These are phyloP conservation scores for Nephotettix cincticeps DNA, from an alignment of 1,140 invertebrate species.

Conservation along the genomic window DNA sequence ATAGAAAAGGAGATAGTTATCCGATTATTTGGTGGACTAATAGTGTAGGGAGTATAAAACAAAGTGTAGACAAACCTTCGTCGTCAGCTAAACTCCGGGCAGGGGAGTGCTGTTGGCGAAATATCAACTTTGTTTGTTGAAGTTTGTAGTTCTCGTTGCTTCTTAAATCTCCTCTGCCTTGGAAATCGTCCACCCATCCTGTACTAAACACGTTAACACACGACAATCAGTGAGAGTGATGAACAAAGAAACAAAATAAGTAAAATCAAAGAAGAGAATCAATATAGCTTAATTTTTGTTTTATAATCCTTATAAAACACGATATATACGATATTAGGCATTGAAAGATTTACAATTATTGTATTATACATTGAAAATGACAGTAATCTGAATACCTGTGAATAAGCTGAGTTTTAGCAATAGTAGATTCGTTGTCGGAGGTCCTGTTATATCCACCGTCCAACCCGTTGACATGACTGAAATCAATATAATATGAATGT, in stretches of 20 bases:
- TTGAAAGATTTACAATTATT: background rate
- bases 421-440: background rate
- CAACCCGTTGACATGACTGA: conserved; percentile 6
- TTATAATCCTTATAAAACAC: background rate
- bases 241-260: background rate
- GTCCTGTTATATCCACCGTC: background rate
- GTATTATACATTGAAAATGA: background rate
- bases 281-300: background rate
- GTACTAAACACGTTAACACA: background rate
- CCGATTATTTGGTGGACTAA: background rate
- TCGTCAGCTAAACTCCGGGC: conserved; percentile 49
- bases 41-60: no score
- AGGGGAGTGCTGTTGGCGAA: conserved; percentile 44
- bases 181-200: conserved; percentile 13
- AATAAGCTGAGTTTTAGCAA: background rate
- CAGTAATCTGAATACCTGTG: no score
- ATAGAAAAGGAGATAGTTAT: background rate
- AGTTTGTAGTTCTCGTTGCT: conserved; percentile 15
- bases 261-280: background rate
- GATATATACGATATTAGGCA: background rate
- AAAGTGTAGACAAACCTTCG: conserved; percentile 44
- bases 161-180: background rate
- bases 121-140: background rate
- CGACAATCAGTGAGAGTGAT: background rate
- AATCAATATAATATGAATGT: no score